Base-by-base conservation (phyloP, 2,888 invertebrate species). In the Latrodectus elegans region DNA sequence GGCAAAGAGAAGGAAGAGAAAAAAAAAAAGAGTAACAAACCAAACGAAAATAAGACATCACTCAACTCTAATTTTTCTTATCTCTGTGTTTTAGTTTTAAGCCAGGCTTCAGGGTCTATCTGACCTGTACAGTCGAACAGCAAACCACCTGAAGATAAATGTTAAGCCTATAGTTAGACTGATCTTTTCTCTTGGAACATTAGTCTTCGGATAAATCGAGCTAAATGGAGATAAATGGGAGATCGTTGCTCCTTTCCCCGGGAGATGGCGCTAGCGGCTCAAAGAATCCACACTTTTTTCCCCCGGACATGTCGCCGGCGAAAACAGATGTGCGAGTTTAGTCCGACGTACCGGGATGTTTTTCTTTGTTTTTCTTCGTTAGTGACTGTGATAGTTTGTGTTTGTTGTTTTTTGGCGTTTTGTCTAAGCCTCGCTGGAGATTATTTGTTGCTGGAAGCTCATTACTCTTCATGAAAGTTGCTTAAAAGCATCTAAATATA, bases 201-300 rank as follows among this genome's bases (percentile, higher is more conserved):
- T 75, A 82, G 82, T 82, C 82, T 82, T 82, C 8, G 49, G 75
- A 74, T 82, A 74, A 74, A 80, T 80, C 73, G 72, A 8, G 15
- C 52, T 67, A 81, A 81, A 82, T 82, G 53, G 82, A 82, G 82
- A 82, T 75, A 82, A 70, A 82, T 82, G 82, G 74, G 49, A 9
- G 49, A 52, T 67, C 15, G 82, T 82, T 70, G 51, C 14, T 26
- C n/a, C 22, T 15, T 68, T 67, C 65, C 75, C 65, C 82, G 82
- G 68, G 82, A 82, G 82, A 82, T 82, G 82, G 82, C 82, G 75
- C 52, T 70, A 82, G 75, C 70, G 82, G 70, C 81, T 65, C 81
- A 52, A 14, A n/a, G n/a, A 60, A 10, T 12, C 38, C 38, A 15
- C 60, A 60, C 60, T 60, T 60, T n/a, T 60, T 60, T 38, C 38